A percentile compares a stretch with the other conserved stretches of the same genome.
These are phyloP conservation scores for Anoura caudifer DNA, from an alignment of 2,113 vertebrate genomes.

Conservation along the genomic window DNA sequence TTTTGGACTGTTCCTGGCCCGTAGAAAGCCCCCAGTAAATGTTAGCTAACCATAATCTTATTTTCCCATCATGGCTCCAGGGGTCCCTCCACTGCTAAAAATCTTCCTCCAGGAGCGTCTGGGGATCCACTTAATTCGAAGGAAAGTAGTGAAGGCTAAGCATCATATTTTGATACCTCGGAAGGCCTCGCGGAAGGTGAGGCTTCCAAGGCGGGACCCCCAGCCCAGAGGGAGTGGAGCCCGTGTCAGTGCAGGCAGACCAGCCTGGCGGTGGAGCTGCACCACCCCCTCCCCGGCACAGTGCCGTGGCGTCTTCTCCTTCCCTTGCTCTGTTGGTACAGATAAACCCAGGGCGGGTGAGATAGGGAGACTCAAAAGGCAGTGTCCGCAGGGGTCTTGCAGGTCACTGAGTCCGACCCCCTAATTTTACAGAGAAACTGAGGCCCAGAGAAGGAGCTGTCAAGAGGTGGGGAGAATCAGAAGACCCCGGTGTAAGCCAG, in stretches of 20 bases:
- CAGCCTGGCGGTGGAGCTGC: not conserved
- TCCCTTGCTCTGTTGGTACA: not conserved
- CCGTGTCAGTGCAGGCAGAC: not conserved
- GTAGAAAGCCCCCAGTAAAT: not conserved
- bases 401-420: not conserved
- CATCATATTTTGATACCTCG: conserved; percentile 75
- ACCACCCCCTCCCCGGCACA: not conserved
- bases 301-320: not conserved
- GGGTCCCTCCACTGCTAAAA: conserved; percentile 83
- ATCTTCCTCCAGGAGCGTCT: conserved; percentile 84
- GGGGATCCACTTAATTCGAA: conserved; percentile 82
- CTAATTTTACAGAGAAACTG: conserved; percentile 20
- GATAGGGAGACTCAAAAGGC: not conserved
- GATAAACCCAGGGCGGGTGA: not conserved
- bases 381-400: not conserved
- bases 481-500: not conserved
- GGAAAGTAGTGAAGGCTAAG: conserved; percentile 46
- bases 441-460: not conserved
- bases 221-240: not conserved
- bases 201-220: not conserved
- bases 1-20: not conserved
- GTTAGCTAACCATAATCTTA: not conserved
- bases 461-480: not conserved
- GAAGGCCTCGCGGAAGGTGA: conserved; percentile 83
- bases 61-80: conserved; percentile 71